Percentiles rank a stretch among this genome's conserved stretches.
phyloP scores from a whole-genome alignment of 2,797 vertebrate genomes.

The Coregonus suidteri region DNA sequence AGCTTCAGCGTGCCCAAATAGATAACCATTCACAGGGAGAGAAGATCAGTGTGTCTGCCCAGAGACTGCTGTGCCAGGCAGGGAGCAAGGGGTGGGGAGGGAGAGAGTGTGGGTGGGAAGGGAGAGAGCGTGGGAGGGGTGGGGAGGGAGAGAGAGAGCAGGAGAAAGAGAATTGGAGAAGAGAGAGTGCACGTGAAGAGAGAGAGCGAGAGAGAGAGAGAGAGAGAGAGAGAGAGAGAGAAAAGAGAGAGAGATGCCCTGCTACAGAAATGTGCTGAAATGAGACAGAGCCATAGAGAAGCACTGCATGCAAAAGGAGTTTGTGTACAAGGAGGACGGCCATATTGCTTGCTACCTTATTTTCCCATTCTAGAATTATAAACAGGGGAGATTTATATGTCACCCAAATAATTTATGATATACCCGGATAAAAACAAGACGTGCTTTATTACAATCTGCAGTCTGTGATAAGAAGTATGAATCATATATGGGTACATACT shows the following conservation, averaged over 20 bases:
- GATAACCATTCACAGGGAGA: slow-evolving; percentile 17
- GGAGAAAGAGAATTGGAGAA: slow-evolving; percentile 6
- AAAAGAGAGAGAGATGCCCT: not conserved
- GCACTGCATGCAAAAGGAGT: not conserved
- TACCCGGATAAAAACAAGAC: slow-evolving; percentile 3
- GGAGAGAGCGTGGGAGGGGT: slow-evolving; percentile 2
- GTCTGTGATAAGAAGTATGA: not conserved
- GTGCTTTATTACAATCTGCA: not conserved
- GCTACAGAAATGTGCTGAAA: not conserved
- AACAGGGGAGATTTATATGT: slow-evolving; percentile 22
- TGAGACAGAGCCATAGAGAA: not conserved
- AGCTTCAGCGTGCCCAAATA: not conserved
- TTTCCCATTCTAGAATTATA: slow-evolving; percentile 3
- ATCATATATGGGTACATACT: not conserved
- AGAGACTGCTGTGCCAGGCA: slow-evolving; percentile 58
- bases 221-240: not conserved
- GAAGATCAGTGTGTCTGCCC: slow-evolving; percentile 41
- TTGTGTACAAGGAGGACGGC: not conserved
- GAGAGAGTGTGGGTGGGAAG: not conserved
- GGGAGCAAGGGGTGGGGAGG: slow-evolving; percentile 12
- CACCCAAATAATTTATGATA: slow-evolving; percentile 5
- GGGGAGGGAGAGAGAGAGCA: slow-evolving; percentile 5
- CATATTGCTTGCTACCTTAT: not conserved
- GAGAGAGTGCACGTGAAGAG: not conserved
- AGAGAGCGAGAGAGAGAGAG: not conserved